Evolutionary conservation across 2,797 vertebrate genomes (phyloP).

Genomic region (Pipistrellus kuhlii): DNA sequence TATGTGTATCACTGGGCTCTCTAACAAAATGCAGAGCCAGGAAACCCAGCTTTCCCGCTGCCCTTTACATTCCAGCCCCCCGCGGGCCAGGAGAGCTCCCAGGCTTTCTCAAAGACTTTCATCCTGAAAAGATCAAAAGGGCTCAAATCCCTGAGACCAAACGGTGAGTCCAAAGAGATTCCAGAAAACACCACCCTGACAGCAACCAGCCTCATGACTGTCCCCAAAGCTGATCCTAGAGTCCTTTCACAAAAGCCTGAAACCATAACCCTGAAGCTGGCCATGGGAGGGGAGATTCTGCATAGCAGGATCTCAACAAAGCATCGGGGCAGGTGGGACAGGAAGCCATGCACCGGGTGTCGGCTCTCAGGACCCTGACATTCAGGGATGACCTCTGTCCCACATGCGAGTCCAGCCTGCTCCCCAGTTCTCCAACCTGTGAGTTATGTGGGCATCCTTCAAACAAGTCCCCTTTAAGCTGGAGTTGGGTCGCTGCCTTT

Average conservation of each 20-base stretch:
- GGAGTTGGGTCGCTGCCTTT: background rate
- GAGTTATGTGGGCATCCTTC: background rate
- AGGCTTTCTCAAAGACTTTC: conserved; percentile 82
- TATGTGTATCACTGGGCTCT: background rate
- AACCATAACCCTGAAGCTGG: background rate
- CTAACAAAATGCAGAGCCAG: conserved; percentile 69
- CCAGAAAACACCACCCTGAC: conserved; percentile 71
- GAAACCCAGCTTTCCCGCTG: conserved; percentile 72
- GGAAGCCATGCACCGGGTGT: background rate
- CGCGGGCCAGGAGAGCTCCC: conserved; percentile 74
- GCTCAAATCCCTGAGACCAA: conserved; percentile 81
- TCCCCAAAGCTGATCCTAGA: background rate
- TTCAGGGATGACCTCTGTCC: background rate
- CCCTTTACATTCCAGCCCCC: background rate
- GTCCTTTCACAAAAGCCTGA: background rate
- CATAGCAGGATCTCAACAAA: background rate
- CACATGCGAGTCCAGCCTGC: background rate
- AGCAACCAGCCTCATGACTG: background rate
- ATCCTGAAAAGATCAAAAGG: conserved; percentile 84
- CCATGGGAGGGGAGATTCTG: background rate
- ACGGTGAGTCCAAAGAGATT: conserved; percentile 83
- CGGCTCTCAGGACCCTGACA: background rate
- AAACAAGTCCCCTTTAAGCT: background rate
- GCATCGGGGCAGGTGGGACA: background rate
- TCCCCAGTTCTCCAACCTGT: background rate